Conservation (phyloP, 92 coral and sea anemone genomes). For the Porites evermanni region DNA sequence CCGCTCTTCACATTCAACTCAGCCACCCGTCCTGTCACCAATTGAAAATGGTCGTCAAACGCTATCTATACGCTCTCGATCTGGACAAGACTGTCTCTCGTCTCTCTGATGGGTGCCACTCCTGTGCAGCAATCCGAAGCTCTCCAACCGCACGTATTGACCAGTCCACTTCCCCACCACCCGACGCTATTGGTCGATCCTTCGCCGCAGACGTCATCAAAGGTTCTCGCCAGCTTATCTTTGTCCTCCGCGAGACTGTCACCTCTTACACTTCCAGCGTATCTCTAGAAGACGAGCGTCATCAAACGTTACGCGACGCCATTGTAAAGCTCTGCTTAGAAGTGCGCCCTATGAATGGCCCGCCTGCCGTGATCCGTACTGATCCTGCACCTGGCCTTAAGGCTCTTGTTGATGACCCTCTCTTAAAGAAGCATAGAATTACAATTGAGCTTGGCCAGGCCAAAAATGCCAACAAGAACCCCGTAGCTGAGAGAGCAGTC, state of each 20-base stretch:
- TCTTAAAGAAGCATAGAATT: too few relatives aligned
- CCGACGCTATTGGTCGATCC: background rate
- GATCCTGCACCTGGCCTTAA: too few relatives aligned
- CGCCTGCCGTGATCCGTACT: too few relatives aligned
- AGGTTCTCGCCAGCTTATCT: too few relatives aligned
- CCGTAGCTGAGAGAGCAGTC: slow-evolving; percentile 56
- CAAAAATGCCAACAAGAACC: slow-evolving; percentile 69
- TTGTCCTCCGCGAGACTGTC: too few relatives aligned
- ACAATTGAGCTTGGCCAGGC: slow-evolving; percentile 55
- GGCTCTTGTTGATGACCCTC: too few relatives aligned
- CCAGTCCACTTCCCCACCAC: slow-evolving; percentile 56
- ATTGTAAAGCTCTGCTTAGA: too few relatives aligned
- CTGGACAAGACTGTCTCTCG: slow-evolving; percentile 16
- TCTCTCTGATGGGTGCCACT: background rate
- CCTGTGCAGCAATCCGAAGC: slow-evolving; percentile 49
- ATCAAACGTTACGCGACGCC: too few relatives aligned
- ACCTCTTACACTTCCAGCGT: too few relatives aligned
- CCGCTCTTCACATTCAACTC: slow-evolving; percentile 7
- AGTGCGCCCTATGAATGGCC: too few relatives aligned
- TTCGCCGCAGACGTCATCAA: too few relatives aligned
- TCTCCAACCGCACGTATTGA: slow-evolving; percentile 39
- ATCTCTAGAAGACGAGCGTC: too few relatives aligned
- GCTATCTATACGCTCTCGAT: slow-evolving; percentile 17
- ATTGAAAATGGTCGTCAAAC: slow-evolving; percentile 3
- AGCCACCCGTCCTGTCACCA: slow-evolving; percentile 1